Evolutionary conservation across 2,888 invertebrate genomes (phyloP).

Genomic region (Archips xylosteana): DNA sequence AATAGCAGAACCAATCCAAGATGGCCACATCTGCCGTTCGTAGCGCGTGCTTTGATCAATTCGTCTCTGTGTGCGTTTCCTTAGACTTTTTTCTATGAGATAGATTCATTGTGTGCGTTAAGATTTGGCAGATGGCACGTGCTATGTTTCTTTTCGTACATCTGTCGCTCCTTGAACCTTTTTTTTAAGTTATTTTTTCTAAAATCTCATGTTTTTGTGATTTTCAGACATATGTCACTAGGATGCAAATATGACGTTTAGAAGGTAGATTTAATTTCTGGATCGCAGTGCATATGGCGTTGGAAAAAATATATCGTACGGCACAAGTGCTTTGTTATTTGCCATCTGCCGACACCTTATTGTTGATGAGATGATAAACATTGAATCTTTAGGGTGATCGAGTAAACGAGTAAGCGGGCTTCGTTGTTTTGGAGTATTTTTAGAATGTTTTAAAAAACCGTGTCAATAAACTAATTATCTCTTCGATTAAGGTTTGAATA

Average conservation of each 20-base stretch:
- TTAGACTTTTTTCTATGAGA: conserved; percentile 64
- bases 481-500: background rate
- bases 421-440: background rate
- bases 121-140: conserved; percentile 86
- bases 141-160: conserved; percentile 79
- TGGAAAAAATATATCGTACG: conserved; percentile 76
- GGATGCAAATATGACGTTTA: conserved; percentile 80
- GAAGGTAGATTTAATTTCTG: conserved; percentile 69
- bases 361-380: conserved; percentile 51
- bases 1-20: conserved; percentile 75
- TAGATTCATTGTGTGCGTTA: conserved; percentile 67
- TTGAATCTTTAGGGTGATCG: conserved; percentile 26
- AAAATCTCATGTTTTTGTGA: conserved; percentile 55
- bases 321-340: conserved; percentile 75
- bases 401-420: conserved; percentile 16
- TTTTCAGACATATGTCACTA: conserved; percentile 74
- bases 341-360: conserved; percentile 75
- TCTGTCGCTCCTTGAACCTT: conserved; percentile 77
- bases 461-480: background rate
- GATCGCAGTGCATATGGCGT: conserved; percentile 74
- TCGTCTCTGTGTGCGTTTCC: conserved; percentile 65
- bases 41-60: conserved; percentile 75
- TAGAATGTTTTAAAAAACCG: background rate
- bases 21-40: conserved; percentile 73
- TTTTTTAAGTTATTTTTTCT: conserved; percentile 69